These are phyloP conservation scores for Melanargia galathea DNA, from an alignment of 2,888 invertebrate genomes.

Conservation along the genomic window DNA sequence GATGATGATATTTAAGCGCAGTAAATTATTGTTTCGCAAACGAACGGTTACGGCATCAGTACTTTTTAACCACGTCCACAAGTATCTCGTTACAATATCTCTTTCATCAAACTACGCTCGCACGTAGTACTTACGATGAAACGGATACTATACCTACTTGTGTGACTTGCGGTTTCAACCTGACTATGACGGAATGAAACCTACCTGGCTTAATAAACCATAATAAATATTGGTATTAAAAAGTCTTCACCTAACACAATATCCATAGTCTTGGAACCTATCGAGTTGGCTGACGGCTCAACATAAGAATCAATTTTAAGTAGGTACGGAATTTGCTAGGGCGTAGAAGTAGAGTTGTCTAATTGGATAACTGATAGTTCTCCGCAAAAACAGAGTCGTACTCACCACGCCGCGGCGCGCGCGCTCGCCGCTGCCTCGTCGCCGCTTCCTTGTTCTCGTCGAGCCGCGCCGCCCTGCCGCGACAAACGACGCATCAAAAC, in stretches of 20 bases:
- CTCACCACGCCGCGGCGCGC: neutral
- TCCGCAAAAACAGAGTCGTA: neutral
- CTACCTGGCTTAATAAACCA: too few species aligned
- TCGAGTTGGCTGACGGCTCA: too few species aligned
- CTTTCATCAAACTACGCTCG: too few species aligned
- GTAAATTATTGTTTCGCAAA: too few species aligned
- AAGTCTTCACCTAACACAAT: too few species aligned
- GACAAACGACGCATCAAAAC: neutral
- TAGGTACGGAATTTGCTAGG: too few species aligned
- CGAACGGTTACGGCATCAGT: neutral
- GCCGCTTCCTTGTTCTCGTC: neutral
- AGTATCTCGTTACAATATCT: neutral
- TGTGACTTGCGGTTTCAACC: neutral
- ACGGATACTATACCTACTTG: neutral
- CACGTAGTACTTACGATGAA: neutral
- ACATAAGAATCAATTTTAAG: too few species aligned
- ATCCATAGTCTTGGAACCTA: too few species aligned
- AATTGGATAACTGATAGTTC: too few species aligned
- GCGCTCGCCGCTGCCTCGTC: neutral
- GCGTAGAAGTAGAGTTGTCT: neutral
- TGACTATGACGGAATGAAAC: neutral
- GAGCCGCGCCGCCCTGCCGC: constrained; percentile 1
- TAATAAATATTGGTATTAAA: too few species aligned
- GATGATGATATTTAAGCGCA: too few species aligned
- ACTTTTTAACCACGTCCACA: neutral